These are phyloP conservation scores for Syrrhaptes paradoxus DNA, from an alignment of 2,113 vertebrate species.

Conservation along the genomic window DNA sequence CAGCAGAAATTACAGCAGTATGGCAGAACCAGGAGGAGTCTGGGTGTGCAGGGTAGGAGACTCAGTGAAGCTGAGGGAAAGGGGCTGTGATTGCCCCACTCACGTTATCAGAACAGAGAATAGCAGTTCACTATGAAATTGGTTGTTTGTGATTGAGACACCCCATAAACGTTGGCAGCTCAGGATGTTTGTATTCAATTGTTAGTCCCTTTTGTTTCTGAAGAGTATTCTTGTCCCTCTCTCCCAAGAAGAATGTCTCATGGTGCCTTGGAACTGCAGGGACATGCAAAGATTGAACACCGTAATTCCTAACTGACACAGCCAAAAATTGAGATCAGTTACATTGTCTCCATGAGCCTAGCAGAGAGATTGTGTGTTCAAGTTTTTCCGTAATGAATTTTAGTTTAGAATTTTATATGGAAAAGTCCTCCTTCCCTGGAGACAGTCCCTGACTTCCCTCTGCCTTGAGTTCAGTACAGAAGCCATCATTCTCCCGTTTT, in stretches of 20 bases:
- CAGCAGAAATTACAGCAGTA: neutral
- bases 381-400: neutral
- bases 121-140: neutral
- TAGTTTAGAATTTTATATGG: neutral
- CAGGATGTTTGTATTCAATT: neutral
- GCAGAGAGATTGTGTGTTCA: neutral
- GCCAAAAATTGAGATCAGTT: neutral
- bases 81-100: neutral
- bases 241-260: neutral
- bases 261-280: neutral
- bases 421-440: neutral
- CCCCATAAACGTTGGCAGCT: neutral
- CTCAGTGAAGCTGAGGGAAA: neutral
- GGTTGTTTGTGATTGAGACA: neutral
- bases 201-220: neutral
- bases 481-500: neutral
- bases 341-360: neutral
- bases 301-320: neutral
- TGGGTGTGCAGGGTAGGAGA: neutral
- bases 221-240: neutral
- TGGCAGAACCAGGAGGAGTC: neutral
- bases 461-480: neutral
- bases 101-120: fast-evolving
- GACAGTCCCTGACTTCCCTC: neutral
- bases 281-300: too few species aligned